phyloP scores from a whole-genome alignment of 2,113 vertebrate genomes.

The Riparia riparia region DNA sequence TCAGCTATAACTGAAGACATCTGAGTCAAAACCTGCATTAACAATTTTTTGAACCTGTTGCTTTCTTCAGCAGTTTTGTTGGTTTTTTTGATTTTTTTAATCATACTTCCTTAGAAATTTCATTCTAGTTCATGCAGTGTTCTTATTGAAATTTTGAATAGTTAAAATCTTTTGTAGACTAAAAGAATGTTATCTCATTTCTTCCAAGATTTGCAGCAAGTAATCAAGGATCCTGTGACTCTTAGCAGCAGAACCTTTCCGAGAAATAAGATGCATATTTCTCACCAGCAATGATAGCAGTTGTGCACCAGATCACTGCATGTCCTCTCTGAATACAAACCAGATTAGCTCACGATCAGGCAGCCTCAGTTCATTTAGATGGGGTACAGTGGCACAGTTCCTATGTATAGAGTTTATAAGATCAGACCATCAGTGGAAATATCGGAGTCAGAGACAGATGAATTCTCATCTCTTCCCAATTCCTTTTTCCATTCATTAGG shows the following conservation, averaged over 20 bases:
- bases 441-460: background rate
- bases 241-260: constrained; percentile 36
- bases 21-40: constrained; percentile 44
- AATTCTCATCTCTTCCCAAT: background rate
- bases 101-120: constrained; percentile 37
- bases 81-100: background rate
- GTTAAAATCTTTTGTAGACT: constrained; percentile 8
- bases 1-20: background rate
- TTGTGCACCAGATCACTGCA: background rate
- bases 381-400: background rate
- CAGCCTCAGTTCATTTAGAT: background rate
- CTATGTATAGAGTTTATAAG: background rate
- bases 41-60: constrained; percentile 19
- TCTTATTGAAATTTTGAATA: constrained; percentile 44
- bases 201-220: constrained; percentile 31
- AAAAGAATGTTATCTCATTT: constrained; percentile 1
- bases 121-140: constrained; percentile 19
- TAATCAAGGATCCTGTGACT: background rate
- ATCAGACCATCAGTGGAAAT: background rate
- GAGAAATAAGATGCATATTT: constrained; percentile 13
- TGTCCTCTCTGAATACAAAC: background rate
- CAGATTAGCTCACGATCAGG: background rate
- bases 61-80: background rate
- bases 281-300: background rate
- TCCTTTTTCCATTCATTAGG: background rate